phyloP scores from a whole-genome alignment of 2,113 vertebrate genomes.

The Hippoglossus stenolepis region DNA sequence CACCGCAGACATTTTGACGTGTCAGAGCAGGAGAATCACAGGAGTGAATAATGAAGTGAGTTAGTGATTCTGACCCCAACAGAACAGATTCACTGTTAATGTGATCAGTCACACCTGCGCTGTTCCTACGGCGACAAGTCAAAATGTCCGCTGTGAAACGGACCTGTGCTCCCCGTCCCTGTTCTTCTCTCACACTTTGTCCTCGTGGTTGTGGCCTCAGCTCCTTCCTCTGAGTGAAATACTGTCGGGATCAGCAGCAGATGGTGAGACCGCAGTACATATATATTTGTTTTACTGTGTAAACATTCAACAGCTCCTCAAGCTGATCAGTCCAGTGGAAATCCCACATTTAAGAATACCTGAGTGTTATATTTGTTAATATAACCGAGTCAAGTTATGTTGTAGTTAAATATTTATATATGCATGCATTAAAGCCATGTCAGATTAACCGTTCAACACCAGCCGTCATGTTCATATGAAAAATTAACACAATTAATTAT shows the following conservation, averaged over 20 bases:
- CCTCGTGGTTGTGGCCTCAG: slow-evolving; percentile 24
- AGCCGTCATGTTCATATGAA: no score
- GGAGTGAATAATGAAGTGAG: neutral
- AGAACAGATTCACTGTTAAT: neutral
- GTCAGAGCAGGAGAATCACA: neutral
- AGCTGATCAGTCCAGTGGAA: neutral
- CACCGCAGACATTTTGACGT: neutral
- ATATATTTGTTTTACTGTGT: slow-evolving; percentile 43
- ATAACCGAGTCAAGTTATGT: no score
- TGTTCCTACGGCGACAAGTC: neutral
- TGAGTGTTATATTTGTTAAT: no score
- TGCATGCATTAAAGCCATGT: neutral
- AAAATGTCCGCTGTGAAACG: neutral
- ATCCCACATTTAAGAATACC: neutral
- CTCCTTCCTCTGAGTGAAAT: slow-evolving; percentile 52
- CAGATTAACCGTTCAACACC: no score
- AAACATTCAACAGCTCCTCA: slow-evolving; percentile 34
- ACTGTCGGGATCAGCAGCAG: slow-evolving; percentile 16
- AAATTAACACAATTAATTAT: no score
- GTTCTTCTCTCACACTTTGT: neutral
- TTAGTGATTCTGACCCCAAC: neutral
- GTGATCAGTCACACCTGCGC: neutral
- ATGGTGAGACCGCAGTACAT: slow-evolving; percentile 13
- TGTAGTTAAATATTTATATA: neutral
- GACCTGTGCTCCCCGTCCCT: neutral